Base-by-base conservation (phyloP, 2,797 vertebrate genomes). In the Lepilemur ruficaudatus region DNA sequence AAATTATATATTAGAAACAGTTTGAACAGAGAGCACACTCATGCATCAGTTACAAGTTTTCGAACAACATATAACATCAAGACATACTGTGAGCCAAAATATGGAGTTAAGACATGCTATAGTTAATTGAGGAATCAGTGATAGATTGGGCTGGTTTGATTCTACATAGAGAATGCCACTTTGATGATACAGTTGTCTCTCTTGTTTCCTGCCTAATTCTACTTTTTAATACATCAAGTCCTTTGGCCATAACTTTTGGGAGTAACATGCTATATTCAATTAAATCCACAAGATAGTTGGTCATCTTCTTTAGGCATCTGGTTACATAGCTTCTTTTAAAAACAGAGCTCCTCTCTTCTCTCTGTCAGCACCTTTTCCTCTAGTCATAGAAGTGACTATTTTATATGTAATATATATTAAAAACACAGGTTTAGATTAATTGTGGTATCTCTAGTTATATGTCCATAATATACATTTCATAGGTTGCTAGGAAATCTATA, bases 11-110 rank as follows among this genome's bases (percentile, higher is more conserved):
- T 98, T 97, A 98, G 97, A 98, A 98, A 98, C 94, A 98, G 96
- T 93, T 97, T 97, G 89, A 98, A 98, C 98, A 98, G 95, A 98
- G 97, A 98, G 61, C 78, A 98, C 98, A 98, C 79, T 97, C 98
- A 98, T 98, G 97, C 98, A 98, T 63, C 89, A 97, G 98, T 97
- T 97, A 98, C 96, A 96, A 82, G 83, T 98, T 97, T 98, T 94
- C 86, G 94, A 97, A 97, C 95, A 98, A 98, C 98, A 99, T 28
- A 61, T 84, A 98, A 98, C 98, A 98, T 93, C 76, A 95, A 93
- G 97, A 98, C 98, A 98, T 91, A 98, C 73, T 90, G 22, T 97
- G 98, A 98, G 96, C 91, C 97, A 97, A 96, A 89, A 97, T 96
- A 97, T 97, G 93, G 98, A 98, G 61, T 97, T 91, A 96, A 98